Base-by-base conservation (phyloP, 2,888 invertebrate species). In the Phyllotreta cruciferae region DNA sequence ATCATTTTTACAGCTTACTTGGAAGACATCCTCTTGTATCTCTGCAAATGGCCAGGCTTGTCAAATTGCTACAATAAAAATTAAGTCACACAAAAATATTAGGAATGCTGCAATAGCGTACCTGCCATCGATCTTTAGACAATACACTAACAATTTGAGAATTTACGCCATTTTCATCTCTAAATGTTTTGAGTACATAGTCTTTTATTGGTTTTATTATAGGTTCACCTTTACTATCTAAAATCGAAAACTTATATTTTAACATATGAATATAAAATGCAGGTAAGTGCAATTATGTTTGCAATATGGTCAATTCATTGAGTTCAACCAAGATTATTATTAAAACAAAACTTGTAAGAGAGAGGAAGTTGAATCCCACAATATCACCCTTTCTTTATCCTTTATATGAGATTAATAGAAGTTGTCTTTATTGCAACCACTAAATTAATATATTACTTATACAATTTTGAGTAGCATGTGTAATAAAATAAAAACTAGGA, bases 111-210 rank as follows among this genome's bases (percentile, higher is more conserved):
- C 50, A 45, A 55, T 52, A 63, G 41, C 77, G 74, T 77, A 88
- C 88, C 83, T 80, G 77, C 88, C 88, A 88, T 10, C 83, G 79
- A 10, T 81, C 71, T 81, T 84, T 83, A 56, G 83, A 83, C 1
- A 88, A 77, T 9, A 84, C 82, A 0, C 85, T 80, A 0, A 88
- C 82, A 69, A 86, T 85, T 78, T 88, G 88, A 60, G 84, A 80
- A 70, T 85, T 85, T 0, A 76, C 76, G 10, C 67, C 75, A 14
- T 74, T 74, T 10, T 66, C 62, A 6, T 72, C 70, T 58, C 77
- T 72, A 60, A 76, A 76, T 58, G 63, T 60, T 65, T 75, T 77
- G 34, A 78, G 66, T 37, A 71, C 69, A 37, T 66, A 64, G 64
- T 73, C 74, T 37, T 64, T 69, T 38, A 76, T 63, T 34, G 80